phyloP scores from a whole-genome alignment of 1,140 invertebrate species.

The Lethrus apterus region DNA sequence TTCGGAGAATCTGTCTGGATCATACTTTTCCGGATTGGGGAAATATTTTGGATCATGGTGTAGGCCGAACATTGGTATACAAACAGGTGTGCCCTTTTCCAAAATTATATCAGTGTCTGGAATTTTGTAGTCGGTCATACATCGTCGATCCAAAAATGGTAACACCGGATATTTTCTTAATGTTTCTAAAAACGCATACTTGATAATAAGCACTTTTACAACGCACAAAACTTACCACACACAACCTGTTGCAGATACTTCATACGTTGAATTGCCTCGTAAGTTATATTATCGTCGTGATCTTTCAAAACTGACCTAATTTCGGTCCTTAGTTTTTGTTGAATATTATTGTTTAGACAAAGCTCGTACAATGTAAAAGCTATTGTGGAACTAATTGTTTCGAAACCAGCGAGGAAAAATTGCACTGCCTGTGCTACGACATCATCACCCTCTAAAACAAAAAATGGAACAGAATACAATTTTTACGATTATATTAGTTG shows the following conservation, averaged over 20 bases:
- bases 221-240: constrained; percentile 37
- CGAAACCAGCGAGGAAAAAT: constrained; percentile 58
- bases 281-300: constrained; percentile 43
- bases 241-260: constrained; percentile 55
- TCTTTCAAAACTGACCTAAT: constrained; percentile 44
- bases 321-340: constrained; percentile 40
- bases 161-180: constrained; percentile 16
- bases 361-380: constrained; percentile 59
- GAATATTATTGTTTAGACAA: constrained; percentile 45
- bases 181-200: constrained; percentile 13
- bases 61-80: constrained; percentile 51
- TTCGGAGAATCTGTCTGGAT: constrained; percentile 47
- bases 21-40: constrained; percentile 55
- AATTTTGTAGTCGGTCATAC: constrained; percentile 35
- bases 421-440: constrained; percentile 50
- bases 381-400: constrained; percentile 57
- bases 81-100: constrained; percentile 44
- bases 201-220: too few relatives aligned
- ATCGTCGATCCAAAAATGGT: constrained; percentile 11
- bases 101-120: constrained; percentile 43
- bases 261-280: constrained; percentile 54
- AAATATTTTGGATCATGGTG: constrained; percentile 57
- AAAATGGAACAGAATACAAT: too few relatives aligned
- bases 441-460: constrained; percentile 37
- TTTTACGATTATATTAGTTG: too few relatives aligned